Percentiles rank a stretch among this genome's conserved stretches.
These are phyloP conservation scores for Esox lucius DNA, from an alignment of 2,797 vertebrate genomes.

Conservation along the genomic window DNA sequence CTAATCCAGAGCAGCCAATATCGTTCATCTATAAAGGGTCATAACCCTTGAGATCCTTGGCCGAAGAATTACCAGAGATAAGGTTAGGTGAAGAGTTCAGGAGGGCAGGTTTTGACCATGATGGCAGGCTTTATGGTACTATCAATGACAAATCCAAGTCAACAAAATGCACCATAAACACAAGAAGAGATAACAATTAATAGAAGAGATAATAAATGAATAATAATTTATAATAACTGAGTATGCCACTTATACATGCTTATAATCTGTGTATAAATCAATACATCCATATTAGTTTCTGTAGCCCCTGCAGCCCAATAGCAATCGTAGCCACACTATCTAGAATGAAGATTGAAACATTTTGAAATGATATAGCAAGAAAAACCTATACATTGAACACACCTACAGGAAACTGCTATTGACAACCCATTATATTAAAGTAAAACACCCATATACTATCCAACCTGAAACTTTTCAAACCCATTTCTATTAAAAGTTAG, in stretches of 20 bases:
- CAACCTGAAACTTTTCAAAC: too few species aligned
- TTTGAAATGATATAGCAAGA: neutral
- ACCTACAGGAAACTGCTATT: neutral
- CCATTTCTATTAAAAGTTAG: too few species aligned
- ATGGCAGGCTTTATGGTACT: neutral
- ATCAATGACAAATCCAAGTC: neutral
- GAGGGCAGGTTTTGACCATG: constrained; percentile 1
- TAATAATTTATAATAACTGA: neutral
- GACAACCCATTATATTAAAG: neutral
- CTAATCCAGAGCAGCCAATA: constrained; percentile 13
- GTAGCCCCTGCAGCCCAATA: neutral
- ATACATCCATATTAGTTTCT: neutral
- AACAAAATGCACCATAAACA: neutral
- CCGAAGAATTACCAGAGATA: neutral
- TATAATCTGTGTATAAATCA: neutral
- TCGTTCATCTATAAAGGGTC: constrained; percentile 7
- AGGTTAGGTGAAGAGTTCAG: constrained; percentile 10
- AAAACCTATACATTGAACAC: neutral
- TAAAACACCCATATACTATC: neutral
- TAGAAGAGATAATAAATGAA: too few species aligned
- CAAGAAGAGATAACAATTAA: too few species aligned
- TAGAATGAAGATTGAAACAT: neutral
- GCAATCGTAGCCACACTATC: neutral
- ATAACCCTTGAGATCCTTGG: constrained; percentile 1
- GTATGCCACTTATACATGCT: neutral